Conservation (phyloP, 2,888 invertebrate genomes). For the Cataglyphis livida region DNA sequence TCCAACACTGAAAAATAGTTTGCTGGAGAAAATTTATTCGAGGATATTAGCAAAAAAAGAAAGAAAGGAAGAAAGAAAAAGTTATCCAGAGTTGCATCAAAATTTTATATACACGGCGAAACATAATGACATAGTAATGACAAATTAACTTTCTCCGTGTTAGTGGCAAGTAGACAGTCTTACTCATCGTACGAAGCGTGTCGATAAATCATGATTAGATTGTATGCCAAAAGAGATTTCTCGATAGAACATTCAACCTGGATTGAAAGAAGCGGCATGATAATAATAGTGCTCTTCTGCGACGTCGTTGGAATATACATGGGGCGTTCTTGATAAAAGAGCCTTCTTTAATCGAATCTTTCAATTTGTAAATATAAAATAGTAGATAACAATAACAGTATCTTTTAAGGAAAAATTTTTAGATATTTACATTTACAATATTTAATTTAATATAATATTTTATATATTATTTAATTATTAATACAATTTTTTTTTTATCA, state of each 20-base stretch:
- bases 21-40: neutral
- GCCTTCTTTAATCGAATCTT: neutral
- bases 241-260: conserved; percentile 57
- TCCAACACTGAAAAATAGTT: conserved; percentile 7
- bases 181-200: conserved; percentile 43
- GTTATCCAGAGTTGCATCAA: neutral
- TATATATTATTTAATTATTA: too few relatives aligned
- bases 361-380: neutral
- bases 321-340: conserved; percentile 21
- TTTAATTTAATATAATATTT: too few relatives aligned
- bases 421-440: neutral
- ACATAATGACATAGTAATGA: conserved; percentile 50
- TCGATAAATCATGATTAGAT: conserved; percentile 53
- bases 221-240: conserved; percentile 50
- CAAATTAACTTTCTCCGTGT: conserved; percentile 52
- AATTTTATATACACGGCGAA: conserved; percentile 4
- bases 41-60: neutral
- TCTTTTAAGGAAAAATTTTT: neutral
- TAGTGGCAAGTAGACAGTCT: conserved; percentile 46
- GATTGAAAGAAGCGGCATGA: conserved; percentile 51
- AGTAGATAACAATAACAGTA: neutral
- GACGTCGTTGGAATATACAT: conserved; percentile 6
- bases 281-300: conserved; percentile 52
- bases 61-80: neutral
- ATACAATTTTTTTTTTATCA: neutral